These are phyloP conservation scores for Stichodactyla mertensii DNA, from an alignment of 64 coral and sea anemone genomes.

Conservation along the genomic window DNA sequence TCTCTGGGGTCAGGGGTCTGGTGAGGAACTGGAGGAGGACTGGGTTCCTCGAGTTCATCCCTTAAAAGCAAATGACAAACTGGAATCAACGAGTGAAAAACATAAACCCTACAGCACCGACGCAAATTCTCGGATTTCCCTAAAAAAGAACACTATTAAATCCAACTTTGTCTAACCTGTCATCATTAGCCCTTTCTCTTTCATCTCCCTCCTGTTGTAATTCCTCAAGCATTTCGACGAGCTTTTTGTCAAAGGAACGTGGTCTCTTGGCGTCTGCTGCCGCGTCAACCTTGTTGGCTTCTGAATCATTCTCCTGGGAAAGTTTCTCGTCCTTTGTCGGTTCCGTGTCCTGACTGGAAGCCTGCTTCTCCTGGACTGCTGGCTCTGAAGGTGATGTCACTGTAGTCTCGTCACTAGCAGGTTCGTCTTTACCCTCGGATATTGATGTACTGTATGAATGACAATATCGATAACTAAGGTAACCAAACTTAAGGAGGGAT, in stretches of 20 bases:
- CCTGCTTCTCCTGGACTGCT: background rate
- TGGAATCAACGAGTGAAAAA: background rate
- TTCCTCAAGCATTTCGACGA: slow-evolving; percentile 14
- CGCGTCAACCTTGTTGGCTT: background rate
- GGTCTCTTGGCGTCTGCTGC: background rate
- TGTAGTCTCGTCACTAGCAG: background rate
- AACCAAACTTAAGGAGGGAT: too few species aligned
- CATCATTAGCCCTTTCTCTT: background rate
- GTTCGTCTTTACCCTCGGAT: background rate
- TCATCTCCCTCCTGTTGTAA: slow-evolving; percentile 8
- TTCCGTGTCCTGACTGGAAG: background rate
- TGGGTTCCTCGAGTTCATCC: slow-evolving; percentile 1
- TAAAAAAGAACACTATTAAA: too few species aligned
- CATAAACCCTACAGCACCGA: too few species aligned
- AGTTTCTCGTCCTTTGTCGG: background rate
- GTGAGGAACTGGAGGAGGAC: background rate
- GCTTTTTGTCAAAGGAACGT: slow-evolving; percentile 5
- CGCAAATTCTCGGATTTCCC: too few species aligned
- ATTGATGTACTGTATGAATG: background rate
- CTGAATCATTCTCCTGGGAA: background rate
- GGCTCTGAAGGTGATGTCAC: background rate
- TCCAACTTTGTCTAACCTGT: background rate
- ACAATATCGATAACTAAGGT: background rate
- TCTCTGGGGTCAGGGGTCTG: slow-evolving; percentile 14
- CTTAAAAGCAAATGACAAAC: background rate